Conservation (phyloP, 2,888 invertebrate species). For the Machimus rusticus region DNA sequence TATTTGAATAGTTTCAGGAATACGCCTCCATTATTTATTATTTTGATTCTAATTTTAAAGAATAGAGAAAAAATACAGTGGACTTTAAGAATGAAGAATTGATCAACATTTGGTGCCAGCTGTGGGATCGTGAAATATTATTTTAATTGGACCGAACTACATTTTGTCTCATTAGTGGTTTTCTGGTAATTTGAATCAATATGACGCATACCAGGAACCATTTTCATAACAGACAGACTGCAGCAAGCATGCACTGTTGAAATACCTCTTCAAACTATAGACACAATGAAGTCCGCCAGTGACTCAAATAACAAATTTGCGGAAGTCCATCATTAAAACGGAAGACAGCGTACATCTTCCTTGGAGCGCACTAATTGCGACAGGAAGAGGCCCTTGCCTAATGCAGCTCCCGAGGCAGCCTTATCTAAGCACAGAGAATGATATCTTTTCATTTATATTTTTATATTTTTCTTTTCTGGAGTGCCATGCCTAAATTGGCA, state of each 20-base stretch:
- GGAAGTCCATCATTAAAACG: neutral
- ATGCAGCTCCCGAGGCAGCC: neutral
- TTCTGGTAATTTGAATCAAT: neutral
- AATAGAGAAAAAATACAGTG: no score
- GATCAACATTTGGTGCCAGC: neutral
- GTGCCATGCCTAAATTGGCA: neutral
- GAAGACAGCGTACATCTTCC: neutral
- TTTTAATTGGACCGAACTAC: neutral
- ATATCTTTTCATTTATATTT: neutral
- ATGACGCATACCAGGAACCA: neutral
- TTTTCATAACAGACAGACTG: neutral
- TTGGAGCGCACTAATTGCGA: neutral
- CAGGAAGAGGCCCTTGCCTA: neutral
- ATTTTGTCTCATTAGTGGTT: neutral
- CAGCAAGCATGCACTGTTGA: neutral
- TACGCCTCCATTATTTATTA: no score
- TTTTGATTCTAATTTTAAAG: no score
- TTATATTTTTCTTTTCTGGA: neutral
- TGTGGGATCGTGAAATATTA: neutral
- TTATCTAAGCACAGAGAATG: neutral
- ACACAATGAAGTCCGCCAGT: neutral
- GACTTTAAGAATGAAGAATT: neutral
- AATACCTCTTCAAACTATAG: neutral
- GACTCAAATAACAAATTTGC: neutral
- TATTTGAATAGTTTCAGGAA: no score